Percentiles rank a stretch among this genome's conserved stretches.
These are phyloP conservation scores for Zapornia atra DNA, from an alignment of 2,113 vertebrate genomes.

Conservation along the genomic window DNA sequence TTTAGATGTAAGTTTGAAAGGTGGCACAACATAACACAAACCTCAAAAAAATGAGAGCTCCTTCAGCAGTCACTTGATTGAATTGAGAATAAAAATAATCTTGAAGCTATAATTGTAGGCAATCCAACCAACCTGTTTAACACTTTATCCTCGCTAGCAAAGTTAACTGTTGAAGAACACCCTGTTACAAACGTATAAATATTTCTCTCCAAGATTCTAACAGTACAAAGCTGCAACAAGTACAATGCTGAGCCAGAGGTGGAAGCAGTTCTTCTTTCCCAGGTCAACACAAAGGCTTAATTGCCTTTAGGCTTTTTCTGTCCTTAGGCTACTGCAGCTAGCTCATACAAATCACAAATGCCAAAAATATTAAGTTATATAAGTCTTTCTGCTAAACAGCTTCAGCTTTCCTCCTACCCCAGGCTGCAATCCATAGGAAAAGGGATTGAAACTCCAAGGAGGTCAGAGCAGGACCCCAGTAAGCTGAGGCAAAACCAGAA, in stretches of 20 bases:
- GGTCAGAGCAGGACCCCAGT: background rate
- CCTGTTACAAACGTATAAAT: background rate
- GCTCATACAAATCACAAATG: background rate
- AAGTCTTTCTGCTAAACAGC: background rate
- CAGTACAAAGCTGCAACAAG: background rate
- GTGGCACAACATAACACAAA: background rate
- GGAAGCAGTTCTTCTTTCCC: background rate
- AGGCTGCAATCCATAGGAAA: background rate
- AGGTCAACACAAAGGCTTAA: background rate
- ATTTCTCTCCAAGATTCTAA: background rate
- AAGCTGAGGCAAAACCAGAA: background rate
- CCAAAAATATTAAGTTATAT: background rate
- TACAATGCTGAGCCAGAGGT: background rate
- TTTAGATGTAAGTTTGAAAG: background rate
- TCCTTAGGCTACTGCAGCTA: background rate
- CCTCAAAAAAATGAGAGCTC: background rate
- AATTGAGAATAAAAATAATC: background rate
- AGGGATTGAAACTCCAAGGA: fast-evolving
- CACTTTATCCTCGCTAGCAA: background rate
- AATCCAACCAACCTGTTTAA: background rate
- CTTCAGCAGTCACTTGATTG: background rate
- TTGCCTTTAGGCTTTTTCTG: background rate
- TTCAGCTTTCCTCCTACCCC: background rate
- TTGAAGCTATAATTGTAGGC: background rate
- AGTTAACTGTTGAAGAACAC: background rate